Percentiles rank a stretch among this genome's conserved stretches.
phyloP scores from a whole-genome alignment of 2,113 vertebrate species.

The Ciconia stormi region DNA sequence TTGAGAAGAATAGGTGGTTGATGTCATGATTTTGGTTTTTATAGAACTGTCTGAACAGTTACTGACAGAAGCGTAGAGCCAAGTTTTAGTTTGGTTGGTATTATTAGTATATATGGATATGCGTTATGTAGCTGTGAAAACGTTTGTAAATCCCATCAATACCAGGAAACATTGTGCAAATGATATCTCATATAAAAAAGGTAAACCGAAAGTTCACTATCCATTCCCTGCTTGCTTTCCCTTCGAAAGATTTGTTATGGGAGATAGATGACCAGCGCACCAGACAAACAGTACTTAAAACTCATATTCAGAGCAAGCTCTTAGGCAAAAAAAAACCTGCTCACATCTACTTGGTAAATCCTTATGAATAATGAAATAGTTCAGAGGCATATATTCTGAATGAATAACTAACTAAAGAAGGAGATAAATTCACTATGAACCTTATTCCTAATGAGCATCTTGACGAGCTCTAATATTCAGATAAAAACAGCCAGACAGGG shows the following conservation, averaged over 20 bases:
- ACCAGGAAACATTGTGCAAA: not conserved
- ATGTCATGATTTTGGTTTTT: not conserved
- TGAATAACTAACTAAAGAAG: conserved; percentile 45
- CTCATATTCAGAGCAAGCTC: not conserved
- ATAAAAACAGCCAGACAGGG: not conserved
- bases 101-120: not conserved
- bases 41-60: not conserved
- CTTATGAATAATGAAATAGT: conserved; percentile 45
- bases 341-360: conserved; percentile 4
- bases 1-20: not conserved
- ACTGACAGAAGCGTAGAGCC: not conserved
- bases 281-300: conserved; percentile 16
- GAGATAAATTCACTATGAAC: conserved; percentile 11
- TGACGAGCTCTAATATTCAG: not conserved
- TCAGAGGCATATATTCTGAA: conserved; percentile 19
- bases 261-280: not conserved
- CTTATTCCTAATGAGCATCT: conserved; percentile 6
- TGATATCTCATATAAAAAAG: not conserved
- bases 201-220: conserved; percentile 11
- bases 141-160: not conserved
- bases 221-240: not conserved
- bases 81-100: not conserved
- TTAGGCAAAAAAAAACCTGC: not conserved
- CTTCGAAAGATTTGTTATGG: not conserved
- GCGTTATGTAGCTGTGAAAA: not conserved